Base-by-base conservation (phyloP, 2,888 invertebrate species). In the Formica aserva region DNA sequence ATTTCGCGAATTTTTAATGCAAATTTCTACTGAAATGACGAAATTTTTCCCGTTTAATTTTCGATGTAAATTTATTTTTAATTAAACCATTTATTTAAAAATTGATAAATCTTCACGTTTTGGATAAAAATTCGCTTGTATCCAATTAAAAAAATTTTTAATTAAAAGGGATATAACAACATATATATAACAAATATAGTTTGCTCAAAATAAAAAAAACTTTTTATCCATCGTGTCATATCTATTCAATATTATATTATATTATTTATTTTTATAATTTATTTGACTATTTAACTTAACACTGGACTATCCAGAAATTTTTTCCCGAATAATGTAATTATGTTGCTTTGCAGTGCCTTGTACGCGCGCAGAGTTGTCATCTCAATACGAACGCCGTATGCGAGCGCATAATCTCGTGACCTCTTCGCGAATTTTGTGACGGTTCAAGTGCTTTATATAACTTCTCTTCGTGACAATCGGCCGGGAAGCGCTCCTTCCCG, bases 391-490 rank as follows among this genome's bases (percentile, higher is more conserved):
- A 26, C n/a, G 32, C 9, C 29, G 71, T 63, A 66, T 57, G 57
- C 45, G 32, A 60, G 26, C 13, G 57, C 55, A 62, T 63, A 63
- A 75, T 83, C 75, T 71, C 26, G 15, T 26, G 35, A 71, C 48
- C 26, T 22, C 4, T 71, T 35, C 11, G 60, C n/a, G 9, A 75
- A 80, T n/a, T 67, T 65, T 65, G 76, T 55, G 82, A 86, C 82
- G 85, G 78, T 91, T 84, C 86, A 91, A 91, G 91, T 90, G 92
- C 92, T 92, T 92, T 91, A 90, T 88, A 86, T 72, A 52, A 86
- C 86, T 81, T 84, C 86, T 88, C 84, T 87, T 83, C 84, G 88
- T 90, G 92, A 92, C 92, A 92, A 92, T 92, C 92, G 83, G 85
- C 84, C 69, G 71, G 67, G 63, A 75, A 38, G 38, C 72, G 29